Percentiles rank a stretch among this genome's conserved stretches.
phyloP scores from a whole-genome alignment of 2,888 invertebrate species.

The Platycheirus rosarum region DNA sequence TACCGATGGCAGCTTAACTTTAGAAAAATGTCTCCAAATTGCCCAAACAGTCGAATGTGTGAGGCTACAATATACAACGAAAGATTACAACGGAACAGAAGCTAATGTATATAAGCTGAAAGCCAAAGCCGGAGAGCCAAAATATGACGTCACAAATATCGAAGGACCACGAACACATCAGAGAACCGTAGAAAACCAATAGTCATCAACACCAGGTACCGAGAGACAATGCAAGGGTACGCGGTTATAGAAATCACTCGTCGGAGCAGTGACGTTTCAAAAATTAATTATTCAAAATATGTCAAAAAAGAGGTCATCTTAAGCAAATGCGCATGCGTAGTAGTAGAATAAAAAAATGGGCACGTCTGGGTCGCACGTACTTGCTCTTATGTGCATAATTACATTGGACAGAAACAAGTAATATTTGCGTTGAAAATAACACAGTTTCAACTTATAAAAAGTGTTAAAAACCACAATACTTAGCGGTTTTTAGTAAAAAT shows the following conservation, averaged over 20 bases:
- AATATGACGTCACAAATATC: no score
- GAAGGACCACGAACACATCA: no score
- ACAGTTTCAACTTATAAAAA: no score
- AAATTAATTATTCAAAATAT: not conserved
- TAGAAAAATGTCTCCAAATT: conserved; percentile 9
- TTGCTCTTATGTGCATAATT: no score
- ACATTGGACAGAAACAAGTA: no score
- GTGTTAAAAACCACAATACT: no score
- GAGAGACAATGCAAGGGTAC: not conserved
- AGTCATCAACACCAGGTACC: not conserved
- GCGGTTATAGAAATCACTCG: not conserved
- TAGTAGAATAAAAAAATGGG: not conserved
- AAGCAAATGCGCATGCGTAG: not conserved
- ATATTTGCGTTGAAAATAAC: no score
- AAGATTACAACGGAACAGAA: not conserved
- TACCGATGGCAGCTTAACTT: not conserved
- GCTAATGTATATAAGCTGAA: no score
- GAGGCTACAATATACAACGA: not conserved
- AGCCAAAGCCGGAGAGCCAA: not conserved
- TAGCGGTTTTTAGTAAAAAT: no score
- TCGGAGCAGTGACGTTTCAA: not conserved
- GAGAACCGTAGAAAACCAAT: not conserved
- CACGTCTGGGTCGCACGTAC: no score
- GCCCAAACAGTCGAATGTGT: not conserved
- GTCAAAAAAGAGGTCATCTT: not conserved